Evolutionary conservation across 2,113 vertebrate species (phyloP).

Genomic region (Lathamus discolor): DNA sequence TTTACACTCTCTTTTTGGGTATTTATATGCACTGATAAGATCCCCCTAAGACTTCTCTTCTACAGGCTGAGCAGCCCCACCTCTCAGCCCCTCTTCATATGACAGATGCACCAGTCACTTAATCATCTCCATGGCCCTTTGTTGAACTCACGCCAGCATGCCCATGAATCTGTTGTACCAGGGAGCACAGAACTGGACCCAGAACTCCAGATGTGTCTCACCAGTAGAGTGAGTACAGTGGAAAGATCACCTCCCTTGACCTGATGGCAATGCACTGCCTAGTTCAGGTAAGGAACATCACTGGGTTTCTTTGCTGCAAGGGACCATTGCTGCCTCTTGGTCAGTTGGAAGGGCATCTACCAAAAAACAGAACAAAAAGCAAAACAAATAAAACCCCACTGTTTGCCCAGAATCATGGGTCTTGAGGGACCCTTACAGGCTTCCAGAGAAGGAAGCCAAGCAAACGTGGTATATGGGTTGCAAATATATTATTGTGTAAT

Average conservation of each 20-base stretch:
- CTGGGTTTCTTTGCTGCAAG: not conserved
- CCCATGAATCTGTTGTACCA: not conserved
- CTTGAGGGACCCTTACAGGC: not conserved
- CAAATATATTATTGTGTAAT: not conserved
- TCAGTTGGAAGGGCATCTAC: not conserved
- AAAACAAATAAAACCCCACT: not conserved
- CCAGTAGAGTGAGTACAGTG: not conserved
- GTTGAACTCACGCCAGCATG: not conserved
- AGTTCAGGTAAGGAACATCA: not conserved
- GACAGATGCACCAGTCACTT: not conserved
- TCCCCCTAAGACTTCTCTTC: not conserved
- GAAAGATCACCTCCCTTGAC: not conserved
- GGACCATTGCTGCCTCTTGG: rapidly evolving
- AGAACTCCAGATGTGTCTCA: not conserved
- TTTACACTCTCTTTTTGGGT: not conserved
- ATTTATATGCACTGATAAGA: not conserved
- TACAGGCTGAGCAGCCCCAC: not conserved
- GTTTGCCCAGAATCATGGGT: not conserved
- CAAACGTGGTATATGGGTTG: not conserved
- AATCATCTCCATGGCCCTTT: too few relatives aligned
- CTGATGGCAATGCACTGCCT: not conserved
- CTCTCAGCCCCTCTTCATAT: not conserved
- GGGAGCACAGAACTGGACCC: not conserved
- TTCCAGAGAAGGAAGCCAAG: not conserved
- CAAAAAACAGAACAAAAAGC: not conserved